phyloP scores from a whole-genome alignment of 2,113 vertebrate species.

The Miniopterus natalensis region DNA sequence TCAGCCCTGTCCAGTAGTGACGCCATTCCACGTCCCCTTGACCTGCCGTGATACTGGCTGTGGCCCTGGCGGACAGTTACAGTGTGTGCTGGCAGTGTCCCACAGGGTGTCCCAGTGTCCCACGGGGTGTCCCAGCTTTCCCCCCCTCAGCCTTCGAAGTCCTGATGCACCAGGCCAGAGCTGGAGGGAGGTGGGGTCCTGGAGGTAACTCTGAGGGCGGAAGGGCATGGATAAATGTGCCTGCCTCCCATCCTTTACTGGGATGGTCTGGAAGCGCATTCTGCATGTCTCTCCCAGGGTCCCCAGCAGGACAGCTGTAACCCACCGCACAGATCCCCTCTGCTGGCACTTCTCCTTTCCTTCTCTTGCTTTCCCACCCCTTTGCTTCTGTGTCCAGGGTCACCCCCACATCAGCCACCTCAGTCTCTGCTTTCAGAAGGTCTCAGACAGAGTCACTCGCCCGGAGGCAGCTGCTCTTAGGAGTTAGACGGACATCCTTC shows the following conservation, averaged over 20 bases:
- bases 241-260: background rate
- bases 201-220: background rate
- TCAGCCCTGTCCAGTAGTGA: background rate
- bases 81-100: fast-evolving
- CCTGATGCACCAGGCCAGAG: background rate
- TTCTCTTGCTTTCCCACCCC: background rate
- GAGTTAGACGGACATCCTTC: background rate
- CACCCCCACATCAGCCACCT: background rate
- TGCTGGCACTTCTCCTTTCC: background rate
- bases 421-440: background rate
- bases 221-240: background rate
- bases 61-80: background rate
- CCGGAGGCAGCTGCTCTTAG: background rate
- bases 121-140: background rate
- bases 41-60: background rate
- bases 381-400: background rate
- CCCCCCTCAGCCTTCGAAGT: no score
- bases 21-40: background rate
- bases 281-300: background rate
- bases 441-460: background rate
- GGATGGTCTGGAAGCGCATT: background rate
- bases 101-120: no score
- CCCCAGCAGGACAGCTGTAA: background rate
- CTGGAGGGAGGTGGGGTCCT: background rate
- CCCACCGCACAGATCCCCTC: background rate